Evolutionary conservation across 2,888 invertebrate genomes (phyloP).

Genomic region (Gisinianus flammeolus): DNA sequence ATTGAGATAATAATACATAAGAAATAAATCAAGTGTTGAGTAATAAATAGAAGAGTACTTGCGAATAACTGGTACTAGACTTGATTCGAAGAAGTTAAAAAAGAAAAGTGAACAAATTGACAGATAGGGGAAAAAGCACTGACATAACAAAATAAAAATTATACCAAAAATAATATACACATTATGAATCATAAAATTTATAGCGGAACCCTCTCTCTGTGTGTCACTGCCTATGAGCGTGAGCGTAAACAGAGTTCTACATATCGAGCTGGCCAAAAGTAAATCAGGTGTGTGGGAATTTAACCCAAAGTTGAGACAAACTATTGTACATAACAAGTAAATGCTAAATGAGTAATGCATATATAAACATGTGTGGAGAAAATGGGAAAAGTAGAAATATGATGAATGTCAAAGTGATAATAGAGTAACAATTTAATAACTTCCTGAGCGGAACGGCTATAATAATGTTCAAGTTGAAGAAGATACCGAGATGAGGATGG

Average conservation of each 20-base stretch:
- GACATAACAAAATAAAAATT: background rate
- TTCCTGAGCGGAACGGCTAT: constrained; percentile 4
- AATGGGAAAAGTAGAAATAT: background rate
- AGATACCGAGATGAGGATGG: background rate
- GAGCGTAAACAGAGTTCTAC: background rate
- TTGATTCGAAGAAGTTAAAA: too few species aligned
- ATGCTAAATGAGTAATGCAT: too few species aligned
- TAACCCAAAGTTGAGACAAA: background rate
- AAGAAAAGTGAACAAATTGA: background rate
- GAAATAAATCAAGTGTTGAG: background rate
- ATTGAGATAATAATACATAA: background rate
- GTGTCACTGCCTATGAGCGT: too few species aligned
- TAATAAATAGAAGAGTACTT: background rate
- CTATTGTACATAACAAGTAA: too few species aligned
- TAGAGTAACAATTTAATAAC: background rate
- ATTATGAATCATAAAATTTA: background rate
- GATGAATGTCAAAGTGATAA: constrained; percentile 12
- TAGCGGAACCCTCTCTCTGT: background rate
- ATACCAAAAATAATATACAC: background rate
- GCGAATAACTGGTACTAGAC: too few species aligned
- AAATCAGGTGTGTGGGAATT: background rate
- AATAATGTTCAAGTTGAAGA: background rate
- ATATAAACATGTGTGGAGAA: background rate
- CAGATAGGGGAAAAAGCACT: background rate
- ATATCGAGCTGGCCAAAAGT: background rate